Evolutionary conservation across 2,797 vertebrate species (phyloP).

Genomic region (Eptatretus atami): DNA sequence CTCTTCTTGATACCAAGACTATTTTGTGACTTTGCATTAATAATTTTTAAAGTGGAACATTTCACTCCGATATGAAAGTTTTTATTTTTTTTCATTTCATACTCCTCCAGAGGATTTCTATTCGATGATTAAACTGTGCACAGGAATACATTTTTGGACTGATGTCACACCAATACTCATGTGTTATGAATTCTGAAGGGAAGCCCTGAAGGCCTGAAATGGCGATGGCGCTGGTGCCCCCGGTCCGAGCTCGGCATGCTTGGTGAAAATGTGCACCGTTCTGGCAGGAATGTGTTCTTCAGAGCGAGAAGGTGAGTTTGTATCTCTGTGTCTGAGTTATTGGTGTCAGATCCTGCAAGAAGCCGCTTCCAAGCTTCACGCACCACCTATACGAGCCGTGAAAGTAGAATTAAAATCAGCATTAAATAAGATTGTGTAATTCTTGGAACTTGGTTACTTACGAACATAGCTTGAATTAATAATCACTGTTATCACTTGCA

Average conservation of each 20-base stretch:
- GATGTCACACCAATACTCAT: constrained; percentile 23
- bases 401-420: no score
- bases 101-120: no score
- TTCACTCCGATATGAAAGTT: no score
- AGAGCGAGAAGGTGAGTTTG: constrained; percentile 55
- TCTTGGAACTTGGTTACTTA: no score
- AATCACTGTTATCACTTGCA: no score
- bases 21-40: no score
- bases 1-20: no score
- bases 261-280: constrained; percentile 48
- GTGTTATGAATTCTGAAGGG: constrained; percentile 23
- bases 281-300: constrained; percentile 57
- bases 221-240: constrained; percentile 41
- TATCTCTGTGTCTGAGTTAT: constrained; percentile 27
- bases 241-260: constrained; percentile 34
- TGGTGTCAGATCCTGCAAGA: constrained; percentile 31
- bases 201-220: constrained; percentile 53
- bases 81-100: no score
- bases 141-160: neutral
- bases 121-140: no score
- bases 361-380: constrained; percentile 48
- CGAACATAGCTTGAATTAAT: no score
- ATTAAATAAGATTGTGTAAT: no score
- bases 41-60: no score
- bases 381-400: constrained; percentile 23